phyloP scores from a whole-genome alignment of 2,888 invertebrate species.

The Acanthacorydalis orientalis region DNA sequence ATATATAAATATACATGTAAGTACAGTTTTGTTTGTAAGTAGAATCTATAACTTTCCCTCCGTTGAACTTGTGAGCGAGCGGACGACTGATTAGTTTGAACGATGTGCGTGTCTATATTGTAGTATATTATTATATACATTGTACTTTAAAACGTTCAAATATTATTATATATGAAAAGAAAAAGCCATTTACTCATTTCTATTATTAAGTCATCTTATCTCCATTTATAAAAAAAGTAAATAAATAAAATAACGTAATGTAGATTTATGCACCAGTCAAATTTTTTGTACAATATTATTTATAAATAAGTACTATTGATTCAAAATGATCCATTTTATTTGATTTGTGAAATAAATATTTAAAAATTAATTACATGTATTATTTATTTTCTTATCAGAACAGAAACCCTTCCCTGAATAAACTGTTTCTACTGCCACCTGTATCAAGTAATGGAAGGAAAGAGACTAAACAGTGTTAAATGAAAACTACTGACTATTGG shows the following conservation, averaged over 20 bases:
- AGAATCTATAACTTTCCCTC: too few species aligned
- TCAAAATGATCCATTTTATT: not conserved
- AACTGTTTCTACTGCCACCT: not conserved
- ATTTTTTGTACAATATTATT: slow-evolving; percentile 4
- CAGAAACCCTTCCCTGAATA: not conserved
- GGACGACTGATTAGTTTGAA: too few species aligned
- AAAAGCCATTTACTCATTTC: slow-evolving; percentile 3
- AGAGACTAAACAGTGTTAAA: too few species aligned
- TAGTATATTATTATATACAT: slow-evolving; percentile 5
- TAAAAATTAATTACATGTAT: not conserved
- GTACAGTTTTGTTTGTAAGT: too few species aligned
- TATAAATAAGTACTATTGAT: not conserved
- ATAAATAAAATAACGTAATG: not conserved
- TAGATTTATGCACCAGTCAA: slow-evolving; percentile 3
- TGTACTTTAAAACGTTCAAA: slow-evolving; percentile 1
- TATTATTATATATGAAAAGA: not conserved
- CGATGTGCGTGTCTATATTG: slow-evolving; percentile 2
- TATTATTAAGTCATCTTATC: slow-evolving; percentile 1
- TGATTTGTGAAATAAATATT: slow-evolving; percentile 2
- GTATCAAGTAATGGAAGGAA: not conserved
- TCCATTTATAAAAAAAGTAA: not conserved
- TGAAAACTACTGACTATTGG: too few species aligned
- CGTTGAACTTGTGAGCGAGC: too few species aligned
- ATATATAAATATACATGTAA: too few species aligned
- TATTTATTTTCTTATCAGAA: not conserved